A percentile compares a stretch with the other conserved stretches of the same genome.
Conservation (phyloP, 1,140 invertebrate genomes). For the Tyrophagus putrescentiae region DNA sequence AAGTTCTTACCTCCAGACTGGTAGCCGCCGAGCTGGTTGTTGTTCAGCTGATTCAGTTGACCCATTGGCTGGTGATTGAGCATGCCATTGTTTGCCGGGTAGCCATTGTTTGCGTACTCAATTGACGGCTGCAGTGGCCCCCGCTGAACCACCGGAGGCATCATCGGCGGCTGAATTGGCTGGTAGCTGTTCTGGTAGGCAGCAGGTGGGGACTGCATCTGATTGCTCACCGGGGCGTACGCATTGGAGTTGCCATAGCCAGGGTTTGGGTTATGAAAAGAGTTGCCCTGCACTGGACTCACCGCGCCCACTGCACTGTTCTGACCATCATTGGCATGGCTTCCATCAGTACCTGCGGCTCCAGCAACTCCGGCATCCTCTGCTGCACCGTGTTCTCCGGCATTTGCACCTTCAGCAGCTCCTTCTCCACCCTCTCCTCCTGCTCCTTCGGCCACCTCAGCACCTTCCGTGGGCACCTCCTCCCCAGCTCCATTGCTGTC, state of each 20-base stretch:
- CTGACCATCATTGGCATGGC: not conserved
- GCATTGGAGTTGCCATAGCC: not conserved
- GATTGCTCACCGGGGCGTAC: not conserved
- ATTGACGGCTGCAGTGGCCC: slow-evolving; percentile 6
- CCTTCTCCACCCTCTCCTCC: not conserved
- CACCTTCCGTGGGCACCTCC: not conserved
- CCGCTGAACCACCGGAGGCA: too few relatives aligned
- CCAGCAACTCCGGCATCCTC: not conserved
- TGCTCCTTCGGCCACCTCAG: not conserved
- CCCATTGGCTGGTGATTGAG: not conserved
- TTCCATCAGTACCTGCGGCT: not conserved
- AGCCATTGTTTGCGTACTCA: not conserved
- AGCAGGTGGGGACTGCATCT: not conserved
- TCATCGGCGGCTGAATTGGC: slow-evolving; percentile 13
- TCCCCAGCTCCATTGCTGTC: not conserved
- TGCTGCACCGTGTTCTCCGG: not conserved
- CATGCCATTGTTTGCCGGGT: not conserved
- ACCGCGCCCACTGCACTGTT: not conserved
- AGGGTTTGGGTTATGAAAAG: not conserved
- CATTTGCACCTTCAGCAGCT: not conserved
- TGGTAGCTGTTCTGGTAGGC: slow-evolving; percentile 10
- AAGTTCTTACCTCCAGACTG: not conserved
- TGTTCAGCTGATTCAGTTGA: too few relatives aligned
- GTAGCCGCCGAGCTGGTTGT: not conserved
- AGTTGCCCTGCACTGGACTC: not conserved